These are phyloP conservation scores for Drosophila subquinaria DNA, from an alignment of 2,888 invertebrate genomes.

Conservation along the genomic window DNA sequence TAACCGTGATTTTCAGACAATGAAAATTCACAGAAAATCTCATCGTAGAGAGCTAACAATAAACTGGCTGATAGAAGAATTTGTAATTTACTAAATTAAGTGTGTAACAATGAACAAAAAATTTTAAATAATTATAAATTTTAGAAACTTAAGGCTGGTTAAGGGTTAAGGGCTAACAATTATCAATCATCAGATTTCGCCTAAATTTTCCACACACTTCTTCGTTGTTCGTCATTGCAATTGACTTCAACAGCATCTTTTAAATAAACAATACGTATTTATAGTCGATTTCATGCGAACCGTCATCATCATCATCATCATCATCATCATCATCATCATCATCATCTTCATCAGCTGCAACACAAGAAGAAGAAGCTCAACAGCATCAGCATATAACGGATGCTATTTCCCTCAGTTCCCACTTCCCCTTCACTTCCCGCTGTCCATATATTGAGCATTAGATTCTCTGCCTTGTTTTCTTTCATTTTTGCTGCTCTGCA, in stretches of 20 bases:
- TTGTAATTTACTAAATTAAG: too few species aligned
- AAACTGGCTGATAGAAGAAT: too few species aligned
- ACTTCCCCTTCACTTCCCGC: neutral
- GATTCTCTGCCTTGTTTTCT: slow-evolving; percentile 3
- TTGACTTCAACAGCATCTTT: slow-evolving; percentile 21
- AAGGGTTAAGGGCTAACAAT: neutral
- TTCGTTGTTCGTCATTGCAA: slow-evolving; percentile 4
- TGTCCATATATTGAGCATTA: neutral
- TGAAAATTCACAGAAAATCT: too few species aligned
- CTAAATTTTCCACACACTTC: neutral
- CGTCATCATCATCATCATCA: neutral
- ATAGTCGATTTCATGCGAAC: slow-evolving; percentile 52
- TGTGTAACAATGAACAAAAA: too few species aligned
- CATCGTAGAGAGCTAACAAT: too few species aligned
- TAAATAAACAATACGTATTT: slow-evolving; percentile 65
- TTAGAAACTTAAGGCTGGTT: too few species aligned
- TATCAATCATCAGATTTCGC: neutral
- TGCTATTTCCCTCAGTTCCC: neutral
- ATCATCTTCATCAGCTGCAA: slow-evolving; percentile 19
- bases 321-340: neutral
- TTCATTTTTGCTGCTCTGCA: slow-evolving; percentile 10
- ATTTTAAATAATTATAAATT: too few species aligned
- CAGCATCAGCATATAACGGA: slow-evolving; percentile 13
- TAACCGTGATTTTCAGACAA: too few species aligned
- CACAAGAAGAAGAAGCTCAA: neutral